A percentile compares a stretch with the other conserved stretches of the same genome.
Evolutionary conservation across 2,113 vertebrate species (phyloP).

Genomic region (Manacus vitellinus): DNA sequence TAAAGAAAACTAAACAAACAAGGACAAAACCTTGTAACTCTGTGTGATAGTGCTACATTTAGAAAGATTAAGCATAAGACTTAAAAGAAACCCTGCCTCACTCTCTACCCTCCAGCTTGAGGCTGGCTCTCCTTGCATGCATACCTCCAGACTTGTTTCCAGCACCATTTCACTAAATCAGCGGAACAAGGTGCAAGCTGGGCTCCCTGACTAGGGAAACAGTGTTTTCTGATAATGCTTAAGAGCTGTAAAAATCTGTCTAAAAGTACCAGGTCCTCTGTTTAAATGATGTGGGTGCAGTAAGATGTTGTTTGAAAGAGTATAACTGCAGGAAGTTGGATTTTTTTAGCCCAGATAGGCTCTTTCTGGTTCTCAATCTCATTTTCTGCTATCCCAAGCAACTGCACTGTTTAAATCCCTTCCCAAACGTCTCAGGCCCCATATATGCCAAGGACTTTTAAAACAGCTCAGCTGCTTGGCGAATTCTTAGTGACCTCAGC

Average conservation of each 20-base stretch:
- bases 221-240: not conserved
- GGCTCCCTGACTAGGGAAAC: not conserved
- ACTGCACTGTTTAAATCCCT: not conserved
- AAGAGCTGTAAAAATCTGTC: not conserved
- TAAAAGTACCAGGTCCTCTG: not conserved
- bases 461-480: not conserved
- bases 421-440: not conserved
- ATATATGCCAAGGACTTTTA: not conserved
- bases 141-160: not conserved
- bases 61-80: not conserved
- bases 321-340: not conserved
- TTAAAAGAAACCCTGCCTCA: not conserved
- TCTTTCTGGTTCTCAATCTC: not conserved
- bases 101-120: not conserved
- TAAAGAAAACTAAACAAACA: not conserved
- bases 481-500: not conserved
- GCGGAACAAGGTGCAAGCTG: not conserved
- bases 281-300: not conserved
- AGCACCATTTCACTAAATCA: not conserved
- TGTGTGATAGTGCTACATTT: not conserved
- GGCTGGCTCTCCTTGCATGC: not conserved
- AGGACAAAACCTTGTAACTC: not conserved
- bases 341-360: not conserved
- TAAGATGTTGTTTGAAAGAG: not conserved
- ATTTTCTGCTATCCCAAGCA: not conserved